Evolutionary conservation across 2,113 vertebrate species (phyloP), one percentile per base, ranked within the genome.

Genomic region (Chloropsis hardwickii): DNA sequence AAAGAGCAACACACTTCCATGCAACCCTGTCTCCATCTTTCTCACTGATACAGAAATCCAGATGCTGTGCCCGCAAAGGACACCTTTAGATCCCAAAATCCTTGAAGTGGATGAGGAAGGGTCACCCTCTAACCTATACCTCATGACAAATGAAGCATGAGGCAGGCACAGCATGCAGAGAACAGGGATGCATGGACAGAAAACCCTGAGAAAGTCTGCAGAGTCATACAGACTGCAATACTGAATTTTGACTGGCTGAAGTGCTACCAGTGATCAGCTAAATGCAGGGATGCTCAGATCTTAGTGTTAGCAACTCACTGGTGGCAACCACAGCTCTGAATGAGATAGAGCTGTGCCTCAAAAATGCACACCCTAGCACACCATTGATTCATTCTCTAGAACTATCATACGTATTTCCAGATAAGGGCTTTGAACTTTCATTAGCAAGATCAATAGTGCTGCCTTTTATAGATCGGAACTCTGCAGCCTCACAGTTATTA

Each of bases 361-460:
- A 39, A 92, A 91, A 94, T 21, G 65, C 69, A 57, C 27, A 77
- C 12, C 29, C 47, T 23, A 58, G 51, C 56, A 31, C 48, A 58
- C 24, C 33, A 70, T 69, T 94, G 87, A 92, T 82, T 93, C 35
- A 76, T 61, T 64, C 79, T 48, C 33, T 25, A 61, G 31, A 57
- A n/a, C 27, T n/a, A 62, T 23, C 37, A 35, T 18, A 18, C 27
- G n/a, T 64, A 47, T 76, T 76, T 58, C 12, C 62, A 37, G 27
- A 58, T 4, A 40, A 40, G 37, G 17, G 35, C 64, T 92, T 85
- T 92, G 76, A 94, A 86, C 76, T 78, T 25, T 3, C 28, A 42
- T 37, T 74, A 42, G 58, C 57, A 70, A 74, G 80, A 96, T 93
- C 95, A 86, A 96, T 94, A 93, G 50, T 14, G 15, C 48, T 70